phyloP scores from a whole-genome alignment of 2,888 invertebrate genomes.

The Teleiodes luculella region DNA sequence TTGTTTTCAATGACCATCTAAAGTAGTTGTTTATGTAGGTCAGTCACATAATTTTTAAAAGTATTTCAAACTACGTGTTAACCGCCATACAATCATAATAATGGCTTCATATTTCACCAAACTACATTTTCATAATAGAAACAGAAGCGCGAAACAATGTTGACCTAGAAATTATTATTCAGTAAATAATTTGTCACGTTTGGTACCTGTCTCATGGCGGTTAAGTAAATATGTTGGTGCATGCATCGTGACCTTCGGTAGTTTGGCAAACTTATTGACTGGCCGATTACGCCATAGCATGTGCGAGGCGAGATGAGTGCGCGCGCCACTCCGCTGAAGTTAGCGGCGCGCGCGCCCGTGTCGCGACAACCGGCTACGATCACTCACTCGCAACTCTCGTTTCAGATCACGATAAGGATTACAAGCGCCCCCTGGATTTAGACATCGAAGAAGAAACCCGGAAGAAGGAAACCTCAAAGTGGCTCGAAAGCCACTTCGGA shows the following conservation, averaged over 20 bases:
- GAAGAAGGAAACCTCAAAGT: slow-evolving; percentile 93
- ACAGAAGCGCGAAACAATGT: slow-evolving; percentile 38
- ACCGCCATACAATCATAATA: neutral
- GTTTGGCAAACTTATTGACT: slow-evolving; percentile 75
- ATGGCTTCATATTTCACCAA: neutral
- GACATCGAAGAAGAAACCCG: slow-evolving; percentile 93
- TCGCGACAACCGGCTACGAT: slow-evolving; percentile 26
- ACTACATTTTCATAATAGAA: slow-evolving; percentile 34
- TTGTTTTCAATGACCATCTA: neutral
- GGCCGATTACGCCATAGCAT: slow-evolving; percentile 65
- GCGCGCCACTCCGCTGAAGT: slow-evolving; percentile 50
- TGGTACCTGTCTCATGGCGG: slow-evolving; percentile 42
- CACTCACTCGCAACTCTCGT: slow-evolving; percentile 51
- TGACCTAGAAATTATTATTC: slow-evolving; percentile 66
- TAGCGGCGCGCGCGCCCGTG: slow-evolving; percentile 56
- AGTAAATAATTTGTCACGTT: slow-evolving; percentile 51
- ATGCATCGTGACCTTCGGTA: slow-evolving; percentile 70
- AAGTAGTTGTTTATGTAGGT: too few species aligned
- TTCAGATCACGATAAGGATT: slow-evolving; percentile 84
- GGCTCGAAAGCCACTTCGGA: slow-evolving; percentile 94
- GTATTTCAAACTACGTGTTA: neutral
- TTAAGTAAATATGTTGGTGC: slow-evolving; percentile 63
- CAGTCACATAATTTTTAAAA: neutral
- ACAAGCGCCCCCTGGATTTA: slow-evolving; percentile 89
- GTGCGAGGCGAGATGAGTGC: slow-evolving; percentile 46